Percentiles rank a stretch among this genome's conserved stretches.
phyloP scores from a whole-genome alignment of 2,888 invertebrate genomes.

The Oscheius sp. region DNA sequence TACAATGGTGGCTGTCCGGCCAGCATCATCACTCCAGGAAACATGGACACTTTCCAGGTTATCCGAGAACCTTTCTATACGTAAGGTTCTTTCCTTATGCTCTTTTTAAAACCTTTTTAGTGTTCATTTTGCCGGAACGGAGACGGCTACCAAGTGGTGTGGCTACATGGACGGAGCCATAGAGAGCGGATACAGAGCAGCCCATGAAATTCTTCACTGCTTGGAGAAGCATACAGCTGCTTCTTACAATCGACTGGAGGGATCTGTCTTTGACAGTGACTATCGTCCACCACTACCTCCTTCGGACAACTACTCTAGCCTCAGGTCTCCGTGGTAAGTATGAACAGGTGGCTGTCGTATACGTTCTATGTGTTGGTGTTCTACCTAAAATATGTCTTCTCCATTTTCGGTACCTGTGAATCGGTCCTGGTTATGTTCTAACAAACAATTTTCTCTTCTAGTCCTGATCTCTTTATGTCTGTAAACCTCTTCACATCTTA shows the following conservation, averaged over 20 bases:
- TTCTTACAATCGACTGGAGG: conserved; percentile 41
- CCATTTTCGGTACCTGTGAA: too few relatives aligned
- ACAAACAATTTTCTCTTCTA: too few relatives aligned
- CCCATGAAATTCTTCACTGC: conserved; percentile 48
- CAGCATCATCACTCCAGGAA: conserved; percentile 73
- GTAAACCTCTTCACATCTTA: too few relatives aligned
- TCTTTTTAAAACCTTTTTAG: conserved; percentile 33
- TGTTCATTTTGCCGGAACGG: conserved; percentile 74
- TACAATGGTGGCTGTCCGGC: conserved; percentile 76
- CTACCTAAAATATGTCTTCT: too few relatives aligned
- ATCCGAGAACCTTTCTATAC: conserved; percentile 54
- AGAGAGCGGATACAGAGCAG: conserved; percentile 55
- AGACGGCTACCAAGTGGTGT: conserved; percentile 73
- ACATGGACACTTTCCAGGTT: conserved; percentile 48
- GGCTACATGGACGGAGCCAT: conserved; percentile 74
- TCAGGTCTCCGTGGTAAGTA: conserved; percentile 24
- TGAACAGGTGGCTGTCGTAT: too few relatives aligned
- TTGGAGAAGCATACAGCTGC: conserved; percentile 41
- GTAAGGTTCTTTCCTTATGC: conserved; percentile 34
- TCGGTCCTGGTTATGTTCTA: too few relatives aligned
- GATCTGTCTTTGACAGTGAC: conserved; percentile 32
- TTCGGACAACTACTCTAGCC: conserved; percentile 10
- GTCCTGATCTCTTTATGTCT: too few relatives aligned
- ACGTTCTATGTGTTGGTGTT: too few relatives aligned
- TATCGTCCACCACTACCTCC: conserved; percentile 27